Percentiles rank a stretch among this genome's conserved stretches.
These are phyloP conservation scores for Cheilosia vulpina DNA, from an alignment of 2,888 invertebrate genomes.

Conservation along the genomic window DNA sequence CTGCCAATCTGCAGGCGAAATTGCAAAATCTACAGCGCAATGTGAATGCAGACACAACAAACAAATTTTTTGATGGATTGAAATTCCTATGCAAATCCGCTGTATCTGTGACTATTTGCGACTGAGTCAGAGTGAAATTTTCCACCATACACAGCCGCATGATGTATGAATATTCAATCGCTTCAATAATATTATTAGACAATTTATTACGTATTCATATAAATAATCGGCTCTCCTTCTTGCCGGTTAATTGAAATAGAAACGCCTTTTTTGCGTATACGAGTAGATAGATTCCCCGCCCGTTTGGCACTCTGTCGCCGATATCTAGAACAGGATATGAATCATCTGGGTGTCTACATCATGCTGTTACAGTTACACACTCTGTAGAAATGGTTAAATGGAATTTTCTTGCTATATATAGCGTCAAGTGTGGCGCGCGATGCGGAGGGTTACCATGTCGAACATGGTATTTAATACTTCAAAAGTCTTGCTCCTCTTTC, in stretches of 20 bases:
- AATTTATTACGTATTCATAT: conserved; percentile 65
- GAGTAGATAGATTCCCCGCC: not conserved
- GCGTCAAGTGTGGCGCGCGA: conserved; percentile 11
- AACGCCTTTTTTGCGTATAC: conserved; percentile 32
- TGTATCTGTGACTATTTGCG: conserved; percentile 24
- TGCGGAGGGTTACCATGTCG: conserved; percentile 51
- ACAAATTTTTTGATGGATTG: conserved; percentile 68
- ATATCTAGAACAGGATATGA: conserved; percentile 73
- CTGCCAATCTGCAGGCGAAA: conserved; percentile 16
- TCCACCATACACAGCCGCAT: conserved; percentile 36
- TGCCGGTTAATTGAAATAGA: conserved; percentile 40
- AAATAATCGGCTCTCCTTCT: conserved; percentile 19
- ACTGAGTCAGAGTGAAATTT: conserved; percentile 62
- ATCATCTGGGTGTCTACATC: conserved; percentile 65
- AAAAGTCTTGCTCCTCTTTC: conserved; percentile 34
- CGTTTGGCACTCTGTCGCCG: not conserved
- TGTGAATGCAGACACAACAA: conserved; percentile 20
- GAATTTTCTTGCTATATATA: conserved; percentile 52
- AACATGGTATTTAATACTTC: conserved; percentile 70
- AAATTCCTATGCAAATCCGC: conserved; percentile 71
- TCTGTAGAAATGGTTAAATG: conserved; percentile 58
- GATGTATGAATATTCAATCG: conserved; percentile 70
- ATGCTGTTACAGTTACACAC: conserved; percentile 69
- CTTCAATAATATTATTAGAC: conserved; percentile 35
- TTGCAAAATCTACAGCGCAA: conserved; percentile 17